Percentiles rank a stretch among this genome's conserved stretches.
phyloP scores from a whole-genome alignment of 2,888 invertebrate species.

The Thysanoteuthis rhombus region DNA sequence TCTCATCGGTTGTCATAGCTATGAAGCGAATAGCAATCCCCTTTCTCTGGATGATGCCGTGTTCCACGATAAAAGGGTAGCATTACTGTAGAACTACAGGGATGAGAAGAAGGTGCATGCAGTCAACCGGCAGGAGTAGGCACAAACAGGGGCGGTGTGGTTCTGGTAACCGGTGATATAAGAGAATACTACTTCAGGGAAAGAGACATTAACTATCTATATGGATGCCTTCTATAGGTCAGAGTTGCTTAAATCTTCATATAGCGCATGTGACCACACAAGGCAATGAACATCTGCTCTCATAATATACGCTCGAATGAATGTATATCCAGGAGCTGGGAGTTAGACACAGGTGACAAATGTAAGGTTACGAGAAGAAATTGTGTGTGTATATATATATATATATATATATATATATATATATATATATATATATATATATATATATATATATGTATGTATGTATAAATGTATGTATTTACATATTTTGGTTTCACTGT shows the following conservation, averaged over 20 bases:
- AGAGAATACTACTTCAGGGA: background rate
- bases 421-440: too few relatives aligned
- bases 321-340: background rate
- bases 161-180: background rate
- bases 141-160: background rate
- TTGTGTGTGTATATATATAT: background rate
- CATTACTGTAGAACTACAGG: background rate
- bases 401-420: too few relatives aligned
- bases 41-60: background rate
- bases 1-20: background rate
- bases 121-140: background rate
- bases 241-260: background rate
- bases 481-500: too few relatives aligned
- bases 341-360: background rate
- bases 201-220: background rate
- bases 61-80: background rate
- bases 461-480: rapidly evolving
- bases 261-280: background rate
- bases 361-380: background rate
- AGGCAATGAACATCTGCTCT: background rate
- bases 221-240: background rate
- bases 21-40: background rate
- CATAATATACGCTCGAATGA: background rate
- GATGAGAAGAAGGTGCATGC: background rate
- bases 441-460: background rate